Evolutionary conservation across 2,113 vertebrate genomes (phyloP).

Genomic region (Carettochelys insculpta): DNA sequence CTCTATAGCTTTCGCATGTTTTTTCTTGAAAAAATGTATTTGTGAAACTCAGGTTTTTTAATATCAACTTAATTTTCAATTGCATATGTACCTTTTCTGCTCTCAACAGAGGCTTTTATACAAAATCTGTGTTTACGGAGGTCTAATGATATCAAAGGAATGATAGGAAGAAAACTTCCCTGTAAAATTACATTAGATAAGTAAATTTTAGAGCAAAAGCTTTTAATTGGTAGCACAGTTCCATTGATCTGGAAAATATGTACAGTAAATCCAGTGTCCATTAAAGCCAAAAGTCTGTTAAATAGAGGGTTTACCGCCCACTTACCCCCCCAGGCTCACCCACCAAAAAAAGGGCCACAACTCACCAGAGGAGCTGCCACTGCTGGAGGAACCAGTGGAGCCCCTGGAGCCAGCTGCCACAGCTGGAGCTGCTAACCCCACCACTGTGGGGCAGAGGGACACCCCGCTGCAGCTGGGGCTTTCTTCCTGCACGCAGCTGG

Average conservation of each 20-base stretch:
- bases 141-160: neutral
- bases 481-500: too few species aligned
- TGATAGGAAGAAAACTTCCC: neutral
- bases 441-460: too few species aligned
- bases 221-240: neutral
- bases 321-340: too few species aligned
- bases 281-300: too few species aligned
- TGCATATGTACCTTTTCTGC: neutral
- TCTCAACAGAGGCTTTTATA: neutral
- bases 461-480: too few species aligned
- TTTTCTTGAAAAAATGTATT: neutral
- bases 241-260: neutral
- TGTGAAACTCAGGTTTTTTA: neutral
- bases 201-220: neutral
- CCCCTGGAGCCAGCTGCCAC: too few species aligned
- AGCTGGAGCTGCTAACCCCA: too few species aligned
- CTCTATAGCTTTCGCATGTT: slow-evolving; percentile 11
- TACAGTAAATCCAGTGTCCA: too few species aligned
- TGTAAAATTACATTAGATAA: neutral
- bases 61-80: neutral
- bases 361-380: too few species aligned
- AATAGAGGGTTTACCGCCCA: too few species aligned
- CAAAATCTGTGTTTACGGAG: neutral
- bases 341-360: too few species aligned
- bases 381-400: too few species aligned